These are phyloP conservation scores for Maccullochella peelii DNA, from an alignment of 2,113 vertebrate genomes.

Conservation along the genomic window DNA sequence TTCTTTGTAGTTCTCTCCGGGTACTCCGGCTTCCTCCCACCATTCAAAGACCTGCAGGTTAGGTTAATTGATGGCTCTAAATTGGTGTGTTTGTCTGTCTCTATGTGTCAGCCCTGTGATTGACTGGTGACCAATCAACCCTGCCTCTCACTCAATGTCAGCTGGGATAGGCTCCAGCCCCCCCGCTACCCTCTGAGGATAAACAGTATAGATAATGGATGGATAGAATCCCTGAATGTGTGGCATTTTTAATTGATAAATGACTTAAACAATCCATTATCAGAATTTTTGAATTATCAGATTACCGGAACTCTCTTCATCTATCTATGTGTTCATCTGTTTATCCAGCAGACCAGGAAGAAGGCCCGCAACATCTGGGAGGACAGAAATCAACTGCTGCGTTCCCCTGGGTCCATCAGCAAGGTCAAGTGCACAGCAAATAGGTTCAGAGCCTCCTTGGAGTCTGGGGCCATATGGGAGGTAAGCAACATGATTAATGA, in stretches of 20 bases:
- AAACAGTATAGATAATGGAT: too few species aligned
- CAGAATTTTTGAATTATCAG: not conserved
- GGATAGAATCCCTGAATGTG: not conserved
- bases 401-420: slow-evolving; percentile 38
- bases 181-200: too few species aligned
- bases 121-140: too few species aligned
- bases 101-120: too few species aligned
- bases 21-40: too few species aligned
- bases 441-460: slow-evolving; percentile 59
- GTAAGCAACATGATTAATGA: slow-evolving; percentile 72
- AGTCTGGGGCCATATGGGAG: slow-evolving; percentile 61
- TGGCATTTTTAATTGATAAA: too few species aligned
- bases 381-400: slow-evolving; percentile 24
- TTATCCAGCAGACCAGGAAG: slow-evolving; percentile 26
- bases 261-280: not conserved
- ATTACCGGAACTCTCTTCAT: slow-evolving; percentile 11
- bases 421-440: slow-evolving; percentile 71
- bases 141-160: too few species aligned
- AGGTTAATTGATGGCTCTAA: too few species aligned
- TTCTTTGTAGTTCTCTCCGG: too few species aligned
- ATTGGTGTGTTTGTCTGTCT: too few species aligned
- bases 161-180: too few species aligned
- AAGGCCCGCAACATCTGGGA: slow-evolving; percentile 30
- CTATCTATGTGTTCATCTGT: slow-evolving; percentile 10
- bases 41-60: too few species aligned